Conservation (phyloP, 2,888 invertebrate species). For the Phanerotoma sp. region DNA sequence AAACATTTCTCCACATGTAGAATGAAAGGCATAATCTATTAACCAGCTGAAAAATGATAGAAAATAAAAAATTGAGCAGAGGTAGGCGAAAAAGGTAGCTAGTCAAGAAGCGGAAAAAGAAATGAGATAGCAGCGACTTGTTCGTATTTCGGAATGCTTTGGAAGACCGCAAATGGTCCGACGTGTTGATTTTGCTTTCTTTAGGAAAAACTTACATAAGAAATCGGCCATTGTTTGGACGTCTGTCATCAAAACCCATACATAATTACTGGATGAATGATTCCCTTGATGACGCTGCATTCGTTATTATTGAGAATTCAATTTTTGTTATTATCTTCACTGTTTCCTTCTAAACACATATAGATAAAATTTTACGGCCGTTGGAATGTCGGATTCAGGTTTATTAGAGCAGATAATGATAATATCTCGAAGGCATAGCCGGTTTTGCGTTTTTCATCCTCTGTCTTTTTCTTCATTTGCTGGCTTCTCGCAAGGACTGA, state of each 20-base stretch:
- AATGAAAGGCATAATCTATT: no score
- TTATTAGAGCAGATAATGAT: conserved; percentile 55
- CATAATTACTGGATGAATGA: no score
- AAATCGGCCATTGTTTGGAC: no score
- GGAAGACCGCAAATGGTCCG: conserved; percentile 52
- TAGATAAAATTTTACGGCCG: no score
- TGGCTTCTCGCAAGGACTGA: conserved; percentile 9
- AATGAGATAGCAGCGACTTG: conserved; percentile 43
- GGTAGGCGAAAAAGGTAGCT: conserved; percentile 27
- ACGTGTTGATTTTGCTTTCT: conserved; percentile 33
- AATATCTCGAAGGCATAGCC: conserved; percentile 50
- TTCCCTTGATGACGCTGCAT: no score
- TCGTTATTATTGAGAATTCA: no score
- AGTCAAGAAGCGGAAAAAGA: conserved; percentile 27
- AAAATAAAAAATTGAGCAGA: conserved; percentile 31
- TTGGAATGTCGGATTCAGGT: conserved; percentile 46
- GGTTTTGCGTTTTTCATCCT: conserved; percentile 25
- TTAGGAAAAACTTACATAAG: conserved; percentile 15
- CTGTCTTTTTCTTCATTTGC: conserved; percentile 2
- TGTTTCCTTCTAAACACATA: no score
- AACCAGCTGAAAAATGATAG: conserved; percentile 10
- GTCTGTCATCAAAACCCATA: no score
- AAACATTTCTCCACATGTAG: conserved; percentile 11
- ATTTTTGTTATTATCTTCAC: no score
- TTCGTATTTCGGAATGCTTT: conserved; percentile 57